These are phyloP conservation scores for Fringilla coelebs DNA, from an alignment of 2,797 vertebrate species.

Conservation along the genomic window DNA sequence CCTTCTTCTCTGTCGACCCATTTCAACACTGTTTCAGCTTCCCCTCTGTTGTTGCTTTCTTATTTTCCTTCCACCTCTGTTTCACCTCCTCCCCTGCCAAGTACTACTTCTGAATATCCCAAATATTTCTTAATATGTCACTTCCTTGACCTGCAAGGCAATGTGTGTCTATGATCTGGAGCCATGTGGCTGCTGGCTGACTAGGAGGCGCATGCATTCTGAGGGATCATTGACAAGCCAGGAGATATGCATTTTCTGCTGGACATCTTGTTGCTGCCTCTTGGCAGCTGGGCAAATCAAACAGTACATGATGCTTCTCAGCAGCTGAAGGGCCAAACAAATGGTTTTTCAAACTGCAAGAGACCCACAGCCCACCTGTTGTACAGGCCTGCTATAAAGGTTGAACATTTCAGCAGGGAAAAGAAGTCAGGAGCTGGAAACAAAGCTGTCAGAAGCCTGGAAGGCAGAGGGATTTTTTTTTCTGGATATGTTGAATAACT, in stretches of 20 bases:
- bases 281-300: slow-evolving; percentile 64
- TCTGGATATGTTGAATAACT: slow-evolving; percentile 56
- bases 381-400: slow-evolving; percentile 45
- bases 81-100: neutral
- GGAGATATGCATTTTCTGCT: slow-evolving; percentile 28
- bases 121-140: neutral
- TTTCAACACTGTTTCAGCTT: neutral
- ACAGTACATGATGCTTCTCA: slow-evolving; percentile 58
- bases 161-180: neutral
- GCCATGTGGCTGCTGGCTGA: neutral
- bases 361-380: slow-evolving; percentile 60
- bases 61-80: neutral
- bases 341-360: slow-evolving; percentile 54
- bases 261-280: slow-evolving; percentile 58
- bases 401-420: slow-evolving; percentile 60
- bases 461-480: slow-evolving; percentile 35
- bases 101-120: neutral
- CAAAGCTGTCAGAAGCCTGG: slow-evolving; percentile 62
- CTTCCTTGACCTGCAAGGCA: neutral
- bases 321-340: slow-evolving; percentile 66
- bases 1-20: neutral
- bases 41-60: neutral
- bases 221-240: slow-evolving; percentile 22
- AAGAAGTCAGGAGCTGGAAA: slow-evolving; percentile 60
- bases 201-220: neutral